Percentiles rank a stretch among this genome's conserved stretches.
These are phyloP conservation scores for Acanthosepion pharaonis DNA, from an alignment of 2,888 invertebrate species.

Conservation along the genomic window DNA sequence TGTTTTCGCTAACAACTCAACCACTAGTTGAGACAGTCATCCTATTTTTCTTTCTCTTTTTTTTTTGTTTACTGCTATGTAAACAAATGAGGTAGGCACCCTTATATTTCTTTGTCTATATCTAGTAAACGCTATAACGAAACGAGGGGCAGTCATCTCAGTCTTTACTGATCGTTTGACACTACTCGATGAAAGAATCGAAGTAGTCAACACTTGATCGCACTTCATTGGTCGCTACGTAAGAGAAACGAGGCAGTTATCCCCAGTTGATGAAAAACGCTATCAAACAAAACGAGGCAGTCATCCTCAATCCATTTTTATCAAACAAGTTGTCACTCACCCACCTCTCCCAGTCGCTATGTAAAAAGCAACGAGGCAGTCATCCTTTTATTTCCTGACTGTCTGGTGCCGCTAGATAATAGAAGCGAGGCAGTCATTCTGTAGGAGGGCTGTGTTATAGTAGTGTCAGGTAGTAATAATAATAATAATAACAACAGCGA, in stretches of 20 bases:
- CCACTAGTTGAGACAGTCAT: no score
- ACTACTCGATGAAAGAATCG: not conserved
- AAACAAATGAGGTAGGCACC: no score
- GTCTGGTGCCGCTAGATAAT: not conserved
- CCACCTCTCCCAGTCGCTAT: not conserved
- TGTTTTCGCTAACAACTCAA: no score
- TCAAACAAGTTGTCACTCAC: not conserved
- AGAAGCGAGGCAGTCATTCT: not conserved
- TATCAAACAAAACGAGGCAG: not conserved
- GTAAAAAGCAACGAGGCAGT: not conserved
- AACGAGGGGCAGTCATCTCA: no score
- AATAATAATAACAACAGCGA: not conserved
- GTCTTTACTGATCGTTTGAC: not conserved
- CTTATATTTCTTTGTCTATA: no score
- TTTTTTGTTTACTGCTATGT: no score
- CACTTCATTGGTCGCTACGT: not conserved
- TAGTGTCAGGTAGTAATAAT: not conserved
- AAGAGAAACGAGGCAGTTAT: not conserved
- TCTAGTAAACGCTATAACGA: no score
- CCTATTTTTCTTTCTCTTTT: no score
- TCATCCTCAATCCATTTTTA: not conserved
- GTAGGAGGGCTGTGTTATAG: not conserved
- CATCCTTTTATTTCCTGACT: not conserved
- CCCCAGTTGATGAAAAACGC: not conserved
- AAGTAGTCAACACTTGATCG: not conserved